A percentile compares a stretch with the other conserved stretches of the same genome.
phyloP scores from a whole-genome alignment of 2,888 invertebrate species.

The Steinernema hermaphroditum region DNA sequence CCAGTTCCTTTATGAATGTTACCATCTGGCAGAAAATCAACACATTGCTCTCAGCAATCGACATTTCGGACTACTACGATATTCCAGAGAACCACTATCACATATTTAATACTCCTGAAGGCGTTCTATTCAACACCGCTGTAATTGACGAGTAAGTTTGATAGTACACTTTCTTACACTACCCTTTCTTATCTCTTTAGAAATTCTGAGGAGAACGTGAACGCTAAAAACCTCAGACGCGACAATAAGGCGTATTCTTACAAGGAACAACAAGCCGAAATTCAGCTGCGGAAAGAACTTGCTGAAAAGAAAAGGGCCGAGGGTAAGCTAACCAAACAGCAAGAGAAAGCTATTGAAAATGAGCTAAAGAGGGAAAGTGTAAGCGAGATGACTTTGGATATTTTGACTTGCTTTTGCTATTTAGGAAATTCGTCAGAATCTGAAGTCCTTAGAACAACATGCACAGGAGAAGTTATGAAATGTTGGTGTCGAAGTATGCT shows the following conservation, averaged over 20 bases:
- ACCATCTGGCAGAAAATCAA: constrained; percentile 37
- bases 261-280: constrained; percentile 90
- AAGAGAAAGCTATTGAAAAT: constrained; percentile 84
- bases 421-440: constrained; percentile 74
- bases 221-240: constrained; percentile 78
- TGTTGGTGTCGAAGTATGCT: constrained; percentile 51
- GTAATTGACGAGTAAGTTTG: constrained; percentile 73
- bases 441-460: constrained; percentile 69
- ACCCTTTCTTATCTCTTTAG: constrained; percentile 28
- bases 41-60: constrained; percentile 32
- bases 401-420: constrained; percentile 21
- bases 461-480: constrained; percentile 33
- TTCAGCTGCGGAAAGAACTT: constrained; percentile 85
- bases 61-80: constrained; percentile 34
- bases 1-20: constrained; percentile 29
- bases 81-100: constrained; percentile 75
- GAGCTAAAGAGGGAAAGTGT: constrained; percentile 82
- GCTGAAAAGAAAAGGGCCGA: constrained; percentile 77
- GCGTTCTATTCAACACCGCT: constrained; percentile 86
- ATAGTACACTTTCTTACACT: neutral
- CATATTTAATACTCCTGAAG: constrained; percentile 82
- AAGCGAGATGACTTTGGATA: neutral
- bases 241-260: constrained; percentile 93
- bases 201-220: constrained; percentile 54
- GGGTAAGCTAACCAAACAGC: constrained; percentile 77